Conservation (phyloP, 2,888 invertebrate genomes). For the Agrochola circellaris region DNA sequence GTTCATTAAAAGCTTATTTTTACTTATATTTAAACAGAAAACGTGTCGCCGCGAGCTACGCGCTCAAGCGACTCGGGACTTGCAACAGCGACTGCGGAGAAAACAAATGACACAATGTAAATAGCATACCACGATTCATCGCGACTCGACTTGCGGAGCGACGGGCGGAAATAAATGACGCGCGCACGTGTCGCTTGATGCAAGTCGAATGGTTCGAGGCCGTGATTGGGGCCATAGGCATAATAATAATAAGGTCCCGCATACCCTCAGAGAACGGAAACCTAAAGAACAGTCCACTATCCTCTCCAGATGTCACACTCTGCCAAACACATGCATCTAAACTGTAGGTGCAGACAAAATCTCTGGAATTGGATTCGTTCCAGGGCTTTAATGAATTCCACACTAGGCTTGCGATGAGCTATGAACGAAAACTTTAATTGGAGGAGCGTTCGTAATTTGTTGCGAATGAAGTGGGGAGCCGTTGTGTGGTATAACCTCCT, state of each 20-base stretch:
- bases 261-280: neutral
- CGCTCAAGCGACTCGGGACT: neutral
- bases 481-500: neutral
- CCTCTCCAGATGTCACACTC: constrained; percentile 12
- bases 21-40: too few species aligned
- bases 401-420: constrained; percentile 50
- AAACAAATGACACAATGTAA: neutral
- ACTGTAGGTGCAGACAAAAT: constrained; percentile 49
- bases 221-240: too few species aligned
- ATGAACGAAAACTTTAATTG: constrained; percentile 63
- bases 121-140: neutral
- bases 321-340: constrained; percentile 46
- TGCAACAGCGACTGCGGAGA: neutral
- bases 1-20: too few species aligned
- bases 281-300: neutral
- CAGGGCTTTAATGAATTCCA: constrained; percentile 71
- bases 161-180: neutral
- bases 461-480: constrained; percentile 13
- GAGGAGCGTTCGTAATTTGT: constrained; percentile 49
- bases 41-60: too few species aligned
- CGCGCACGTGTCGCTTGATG: neutral
- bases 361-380: constrained; percentile 65
- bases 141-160: neutral
- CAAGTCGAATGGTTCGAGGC: neutral
- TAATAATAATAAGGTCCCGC: neutral